These are phyloP conservation scores for Gnathonemus longibarbis DNA, from an alignment of 2,113 vertebrate genomes.

Conservation along the genomic window DNA sequence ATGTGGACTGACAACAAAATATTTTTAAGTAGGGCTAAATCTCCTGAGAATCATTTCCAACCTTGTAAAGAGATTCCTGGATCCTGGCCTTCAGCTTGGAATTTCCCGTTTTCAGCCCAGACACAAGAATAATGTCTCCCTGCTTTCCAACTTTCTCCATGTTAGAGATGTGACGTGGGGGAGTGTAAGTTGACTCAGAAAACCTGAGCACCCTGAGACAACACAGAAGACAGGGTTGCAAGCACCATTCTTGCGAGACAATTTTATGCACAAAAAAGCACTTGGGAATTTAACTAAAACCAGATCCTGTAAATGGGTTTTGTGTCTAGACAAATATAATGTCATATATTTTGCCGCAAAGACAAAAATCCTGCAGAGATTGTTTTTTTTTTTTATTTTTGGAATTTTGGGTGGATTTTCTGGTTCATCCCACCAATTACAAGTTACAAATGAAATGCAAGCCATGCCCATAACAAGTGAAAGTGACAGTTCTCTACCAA, in stretches of 20 bases:
- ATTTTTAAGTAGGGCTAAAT: not conserved
- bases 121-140: slow-evolving; percentile 65
- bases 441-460: not conserved
- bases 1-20: not conserved
- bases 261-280: not conserved
- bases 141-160: slow-evolving; percentile 92
- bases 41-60: slow-evolving; percentile 24
- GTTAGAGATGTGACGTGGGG: slow-evolving; percentile 82
- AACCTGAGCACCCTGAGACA: slow-evolving; percentile 78
- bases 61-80: slow-evolving; percentile 62
- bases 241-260: not conserved
- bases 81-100: slow-evolving; percentile 71
- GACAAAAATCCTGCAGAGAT: not conserved
- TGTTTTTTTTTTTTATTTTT: not conserved
- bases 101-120: slow-evolving; percentile 70
- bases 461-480: not conserved
- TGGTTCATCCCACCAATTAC: not conserved
- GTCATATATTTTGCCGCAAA: not conserved
- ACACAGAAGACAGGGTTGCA: not conserved
- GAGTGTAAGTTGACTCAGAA: slow-evolving; percentile 84
- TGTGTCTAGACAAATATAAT: not conserved
- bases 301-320: not conserved
- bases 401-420: not conserved
- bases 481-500: not conserved
- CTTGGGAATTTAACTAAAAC: not conserved